phyloP scores from a whole-genome alignment of 1,140 invertebrate genomes.

The Solen grandis region DNA sequence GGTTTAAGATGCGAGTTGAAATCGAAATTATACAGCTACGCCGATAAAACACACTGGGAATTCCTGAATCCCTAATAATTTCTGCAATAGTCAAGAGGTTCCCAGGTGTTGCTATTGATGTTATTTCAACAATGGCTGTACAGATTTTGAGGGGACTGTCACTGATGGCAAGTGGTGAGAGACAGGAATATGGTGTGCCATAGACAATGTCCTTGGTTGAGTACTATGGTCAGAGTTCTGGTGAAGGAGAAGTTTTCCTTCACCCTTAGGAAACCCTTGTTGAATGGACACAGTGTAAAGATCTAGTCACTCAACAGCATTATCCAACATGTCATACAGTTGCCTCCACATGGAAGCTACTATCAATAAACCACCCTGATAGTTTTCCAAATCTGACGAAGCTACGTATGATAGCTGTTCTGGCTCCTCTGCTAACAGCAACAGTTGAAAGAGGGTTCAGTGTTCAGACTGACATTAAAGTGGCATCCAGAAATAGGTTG shows the following conservation, averaged over 20 bases:
- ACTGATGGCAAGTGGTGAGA: conserved; percentile 1
- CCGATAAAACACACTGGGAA: background rate
- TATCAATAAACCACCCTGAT: background rate
- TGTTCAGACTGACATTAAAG: background rate
- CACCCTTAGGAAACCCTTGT: background rate
- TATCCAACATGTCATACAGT: background rate
- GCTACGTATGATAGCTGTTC: background rate
- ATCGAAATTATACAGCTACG: too few relatives aligned
- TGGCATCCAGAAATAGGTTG: background rate
- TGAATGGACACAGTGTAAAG: background rate
- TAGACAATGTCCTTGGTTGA: background rate
- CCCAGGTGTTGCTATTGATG: conserved; percentile 2
- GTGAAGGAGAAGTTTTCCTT: too few relatives aligned
- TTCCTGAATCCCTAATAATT: background rate
- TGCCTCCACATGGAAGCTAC: background rate
- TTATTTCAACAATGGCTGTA: conserved; percentile 4
- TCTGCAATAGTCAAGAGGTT: background rate
- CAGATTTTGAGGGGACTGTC: background rate
- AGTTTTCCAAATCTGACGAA: background rate
- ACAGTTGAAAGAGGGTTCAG: too few relatives aligned
- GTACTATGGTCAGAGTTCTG: too few relatives aligned
- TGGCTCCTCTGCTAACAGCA: background rate
- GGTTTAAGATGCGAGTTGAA: too few relatives aligned
- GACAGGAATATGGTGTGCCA: background rate
- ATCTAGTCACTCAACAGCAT: background rate